Percentiles rank a stretch among this genome's conserved stretches.
Evolutionary conservation across 1,140 invertebrate genomes (phyloP).

Genomic region (Scaptomyza pallida): DNA sequence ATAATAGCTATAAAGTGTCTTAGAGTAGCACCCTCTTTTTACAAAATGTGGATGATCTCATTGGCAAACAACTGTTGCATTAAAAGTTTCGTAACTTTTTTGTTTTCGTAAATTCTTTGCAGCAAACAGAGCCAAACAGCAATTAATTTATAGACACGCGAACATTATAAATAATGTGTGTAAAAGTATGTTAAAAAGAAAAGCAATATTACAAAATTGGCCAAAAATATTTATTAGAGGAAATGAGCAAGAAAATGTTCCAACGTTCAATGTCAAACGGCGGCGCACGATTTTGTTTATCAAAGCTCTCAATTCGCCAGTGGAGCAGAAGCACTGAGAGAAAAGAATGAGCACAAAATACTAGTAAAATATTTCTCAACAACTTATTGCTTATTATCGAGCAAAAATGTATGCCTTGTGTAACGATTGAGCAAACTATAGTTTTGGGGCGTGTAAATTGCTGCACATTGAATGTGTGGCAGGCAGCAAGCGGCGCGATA

Average conservation of each 20-base stretch:
- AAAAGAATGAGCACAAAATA: neutral
- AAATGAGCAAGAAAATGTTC: constrained; percentile 48
- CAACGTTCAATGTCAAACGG: constrained; percentile 68
- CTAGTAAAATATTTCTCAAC: too few species aligned
- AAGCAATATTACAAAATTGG: constrained; percentile 65
- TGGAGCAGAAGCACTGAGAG: constrained; percentile 3
- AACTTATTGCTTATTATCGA: too few species aligned
- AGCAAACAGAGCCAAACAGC: constrained; percentile 39
- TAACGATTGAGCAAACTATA: constrained; percentile 57
- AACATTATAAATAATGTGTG: constrained; percentile 9
- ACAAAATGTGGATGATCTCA: constrained; percentile 47
- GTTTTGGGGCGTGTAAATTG: constrained; percentile 63
- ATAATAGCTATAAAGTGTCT: constrained; percentile 18
- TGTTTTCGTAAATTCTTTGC: constrained; percentile 39
- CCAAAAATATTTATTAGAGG: constrained; percentile 72
- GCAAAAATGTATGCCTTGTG: constrained; percentile 6
- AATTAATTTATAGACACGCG: constrained; percentile 49
- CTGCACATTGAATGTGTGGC: constrained; percentile 30
- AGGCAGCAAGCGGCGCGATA: constrained; percentile 12
- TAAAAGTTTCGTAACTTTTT: constrained; percentile 13
- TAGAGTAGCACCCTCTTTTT: neutral
- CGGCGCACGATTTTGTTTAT: constrained; percentile 46
- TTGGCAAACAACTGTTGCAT: constrained; percentile 38
- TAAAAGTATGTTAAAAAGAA: constrained; percentile 17
- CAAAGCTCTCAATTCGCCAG: constrained; percentile 24